Evolutionary conservation across 2,113 vertebrate species (phyloP), one percentile per base, ranked within the genome.

Genomic region (Lonchura striata): DNA sequence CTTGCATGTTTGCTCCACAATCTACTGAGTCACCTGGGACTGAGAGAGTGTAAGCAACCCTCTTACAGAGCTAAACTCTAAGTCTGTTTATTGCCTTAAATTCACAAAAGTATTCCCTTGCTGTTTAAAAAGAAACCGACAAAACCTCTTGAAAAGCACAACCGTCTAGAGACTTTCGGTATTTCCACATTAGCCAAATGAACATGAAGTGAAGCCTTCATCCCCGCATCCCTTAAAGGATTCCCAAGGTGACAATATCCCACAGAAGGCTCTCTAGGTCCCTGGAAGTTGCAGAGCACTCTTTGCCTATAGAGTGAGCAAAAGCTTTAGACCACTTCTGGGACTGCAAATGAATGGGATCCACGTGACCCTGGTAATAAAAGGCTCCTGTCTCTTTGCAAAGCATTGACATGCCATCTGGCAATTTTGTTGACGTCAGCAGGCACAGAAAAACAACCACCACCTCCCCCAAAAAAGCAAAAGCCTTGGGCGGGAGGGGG

Each of bases 381-480:
- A 98, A 98, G 97, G 96, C 97, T 97, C 97, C 97, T 98, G 98
- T 98, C 97, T 98, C 97, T 97, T 70, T 94, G 96, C 88, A 82
- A 93, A 96, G 95, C 96, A 97, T 90, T 97, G 94, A 96, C 96
- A 96, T 96, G 96, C 98, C 98, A 98, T 98, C 98, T 98, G 98
- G 98, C 95, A 96, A 97, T 97, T 92, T 88, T 79, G 96, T 93
- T 98, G 97, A 98, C 97, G 97, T 98, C 98, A 98, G 97, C 97
- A 98, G 91, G 95, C 94, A 4, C 82, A 97, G 96, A 96, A 97
- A 98, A 98, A 98, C 97, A 98, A 97, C 96, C 77, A 82, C 89
- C 86, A 95, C 71, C 96, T 93, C 85, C 96, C 85, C 92, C 78
- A 19, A 92, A 94, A 97, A 94, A 96, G 70, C 53, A 70, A 74